Evolutionary conservation across 2,797 vertebrate genomes (phyloP).

Genomic region (Myotis myotis): DNA sequence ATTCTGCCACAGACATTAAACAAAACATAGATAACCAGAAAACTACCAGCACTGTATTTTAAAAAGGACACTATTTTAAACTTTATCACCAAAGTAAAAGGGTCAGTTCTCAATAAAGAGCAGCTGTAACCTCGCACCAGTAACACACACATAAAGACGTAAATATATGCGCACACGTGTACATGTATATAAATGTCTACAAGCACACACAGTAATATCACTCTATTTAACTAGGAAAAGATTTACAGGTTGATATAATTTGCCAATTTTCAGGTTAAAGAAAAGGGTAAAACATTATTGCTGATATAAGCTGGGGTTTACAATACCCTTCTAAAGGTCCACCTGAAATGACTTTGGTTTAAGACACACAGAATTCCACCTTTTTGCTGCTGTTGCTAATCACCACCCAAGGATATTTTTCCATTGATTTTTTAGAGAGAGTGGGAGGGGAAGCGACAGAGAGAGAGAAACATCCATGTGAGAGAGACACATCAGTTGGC

Average conservation of each 20-base stretch:
- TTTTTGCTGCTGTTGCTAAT: no score
- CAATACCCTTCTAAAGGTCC: neutral
- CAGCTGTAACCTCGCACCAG: neutral
- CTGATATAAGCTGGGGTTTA: neutral
- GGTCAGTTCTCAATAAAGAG: neutral
- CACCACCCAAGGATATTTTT: no score
- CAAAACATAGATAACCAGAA: neutral
- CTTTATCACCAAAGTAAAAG: neutral
- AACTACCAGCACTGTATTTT: neutral
- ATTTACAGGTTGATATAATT: neutral
- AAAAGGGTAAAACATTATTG: neutral
- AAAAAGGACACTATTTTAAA: neutral
- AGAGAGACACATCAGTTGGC: no score
- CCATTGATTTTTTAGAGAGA: no score
- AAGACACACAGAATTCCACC: neutral
- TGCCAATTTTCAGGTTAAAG: conserved; percentile 6
- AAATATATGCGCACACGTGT: neutral
- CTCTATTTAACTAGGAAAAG: neutral
- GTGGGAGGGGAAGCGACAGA: no score
- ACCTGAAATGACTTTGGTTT: neutral
- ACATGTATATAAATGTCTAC: neutral
- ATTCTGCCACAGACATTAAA: neutral
- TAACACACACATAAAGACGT: neutral
- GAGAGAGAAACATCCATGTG: no score
- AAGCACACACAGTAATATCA: no score